These are phyloP conservation scores for Sisyra terminalis DNA, from an alignment of 2,888 invertebrate species.

Conservation along the genomic window DNA sequence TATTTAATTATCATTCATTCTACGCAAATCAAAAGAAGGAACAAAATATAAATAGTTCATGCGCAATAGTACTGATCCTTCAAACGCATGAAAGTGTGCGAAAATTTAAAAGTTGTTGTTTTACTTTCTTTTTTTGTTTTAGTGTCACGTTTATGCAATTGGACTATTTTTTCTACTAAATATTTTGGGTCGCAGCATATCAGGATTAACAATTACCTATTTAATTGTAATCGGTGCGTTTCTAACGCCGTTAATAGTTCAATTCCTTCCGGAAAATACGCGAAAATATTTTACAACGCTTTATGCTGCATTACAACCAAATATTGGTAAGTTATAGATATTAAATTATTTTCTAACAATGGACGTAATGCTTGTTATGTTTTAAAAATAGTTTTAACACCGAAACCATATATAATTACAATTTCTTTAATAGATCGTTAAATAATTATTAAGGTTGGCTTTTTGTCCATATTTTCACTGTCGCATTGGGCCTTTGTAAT, in stretches of 20 bases:
- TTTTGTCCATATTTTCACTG: too few relatives aligned
- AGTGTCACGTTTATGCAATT: conserved; percentile 25
- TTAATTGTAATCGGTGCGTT: conserved; percentile 17
- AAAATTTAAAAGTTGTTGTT: too few relatives aligned
- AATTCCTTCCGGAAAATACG: conserved; percentile 17
- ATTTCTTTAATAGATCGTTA: too few relatives aligned
- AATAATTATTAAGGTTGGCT: too few relatives aligned
- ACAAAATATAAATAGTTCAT: too few relatives aligned
- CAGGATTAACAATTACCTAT: conserved; percentile 22
- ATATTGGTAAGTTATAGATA: conserved; percentile 1
- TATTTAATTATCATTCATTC: too few relatives aligned
- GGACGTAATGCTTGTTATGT: too few relatives aligned
- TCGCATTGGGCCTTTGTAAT: too few relatives aligned
- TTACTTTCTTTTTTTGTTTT: conserved; percentile 15
- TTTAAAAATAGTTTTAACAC: too few relatives aligned
- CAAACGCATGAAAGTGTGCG: not conserved
- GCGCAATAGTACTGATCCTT: not conserved
- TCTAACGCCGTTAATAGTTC: conserved; percentile 17
- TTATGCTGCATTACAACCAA: conserved; percentile 9
- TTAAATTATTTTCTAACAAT: too few relatives aligned
- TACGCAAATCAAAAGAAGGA: too few relatives aligned
- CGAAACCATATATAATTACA: too few relatives aligned
- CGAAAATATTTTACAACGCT: conserved; percentile 14
- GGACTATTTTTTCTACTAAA: conserved; percentile 20
- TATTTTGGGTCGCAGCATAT: conserved; percentile 21